Evolutionary conservation across 2,113 vertebrate genomes (phyloP).

Genomic region (Vulpes ferrilata): DNA sequence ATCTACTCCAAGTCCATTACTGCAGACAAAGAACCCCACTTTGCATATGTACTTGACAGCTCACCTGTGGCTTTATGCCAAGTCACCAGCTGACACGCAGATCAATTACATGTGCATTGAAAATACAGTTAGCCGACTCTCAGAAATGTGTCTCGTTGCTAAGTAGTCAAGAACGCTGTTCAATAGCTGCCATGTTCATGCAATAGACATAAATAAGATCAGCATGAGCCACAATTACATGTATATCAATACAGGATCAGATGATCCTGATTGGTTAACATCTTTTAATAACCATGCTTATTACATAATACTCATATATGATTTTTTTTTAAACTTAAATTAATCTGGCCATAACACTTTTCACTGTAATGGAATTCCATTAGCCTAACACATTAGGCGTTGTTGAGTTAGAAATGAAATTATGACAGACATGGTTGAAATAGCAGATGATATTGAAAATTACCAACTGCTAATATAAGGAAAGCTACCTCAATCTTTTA

Average conservation of each 20-base stretch:
- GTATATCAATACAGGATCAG: background rate
- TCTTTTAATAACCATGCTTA: constrained; percentile 20
- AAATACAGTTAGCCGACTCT: background rate
- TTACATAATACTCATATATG: background rate
- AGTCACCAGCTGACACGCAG: background rate
- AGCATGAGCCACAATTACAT: background rate
- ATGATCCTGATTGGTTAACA: background rate
- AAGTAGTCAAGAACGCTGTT: background rate
- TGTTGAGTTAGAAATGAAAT: constrained; percentile 28
- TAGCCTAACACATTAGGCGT: background rate
- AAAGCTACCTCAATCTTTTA: background rate
- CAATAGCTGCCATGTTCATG: background rate
- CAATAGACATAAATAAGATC: background rate
- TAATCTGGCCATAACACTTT: background rate
- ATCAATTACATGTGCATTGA: background rate
- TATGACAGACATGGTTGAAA: background rate
- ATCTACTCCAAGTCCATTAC: background rate
- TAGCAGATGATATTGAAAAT: constrained; percentile 12
- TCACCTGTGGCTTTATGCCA: background rate
- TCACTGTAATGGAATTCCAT: background rate
- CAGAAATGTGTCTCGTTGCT: background rate
- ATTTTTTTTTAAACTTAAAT: constrained; percentile 31
- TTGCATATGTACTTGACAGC: background rate
- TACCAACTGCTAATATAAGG: background rate
- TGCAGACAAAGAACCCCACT: background rate